Conservation (phyloP, 2,113 vertebrate genomes). For the Vidua macroura region DNA sequence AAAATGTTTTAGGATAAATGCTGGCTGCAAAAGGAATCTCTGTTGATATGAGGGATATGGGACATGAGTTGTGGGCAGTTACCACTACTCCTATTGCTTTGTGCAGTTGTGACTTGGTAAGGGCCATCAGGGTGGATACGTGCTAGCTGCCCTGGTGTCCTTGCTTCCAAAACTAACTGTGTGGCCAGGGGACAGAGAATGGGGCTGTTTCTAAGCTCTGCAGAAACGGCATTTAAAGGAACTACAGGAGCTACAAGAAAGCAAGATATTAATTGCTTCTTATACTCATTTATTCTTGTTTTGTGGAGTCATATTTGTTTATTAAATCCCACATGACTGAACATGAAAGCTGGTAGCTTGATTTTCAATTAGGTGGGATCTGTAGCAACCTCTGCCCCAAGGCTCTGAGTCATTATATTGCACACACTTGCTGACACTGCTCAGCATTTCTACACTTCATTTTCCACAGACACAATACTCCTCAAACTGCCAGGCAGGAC, state of each 20-base stretch:
- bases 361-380: not conserved
- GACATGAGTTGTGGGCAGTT: not conserved
- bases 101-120: not conserved
- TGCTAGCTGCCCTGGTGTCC: not conserved
- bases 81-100: not conserved
- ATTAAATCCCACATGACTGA: not conserved
- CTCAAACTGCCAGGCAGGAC: not conserved
- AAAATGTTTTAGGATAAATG: not conserved
- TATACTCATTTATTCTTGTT: not conserved
- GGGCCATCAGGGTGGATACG: rapidly evolving
- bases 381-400: not conserved
- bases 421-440: not conserved
- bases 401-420: not conserved
- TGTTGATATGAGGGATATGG: not conserved
- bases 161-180: not conserved
- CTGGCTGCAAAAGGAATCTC: not conserved
- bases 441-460: not conserved
- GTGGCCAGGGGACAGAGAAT: not conserved
- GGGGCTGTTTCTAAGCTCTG: not conserved
- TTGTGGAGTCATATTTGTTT: not conserved
- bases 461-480: not conserved
- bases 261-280: not conserved
- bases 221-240: not conserved
- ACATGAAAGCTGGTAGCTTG: not conserved
- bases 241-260: not conserved